Conservation (phyloP, 2,797 vertebrate genomes). For the Brachyrhaphis roseni region DNA sequence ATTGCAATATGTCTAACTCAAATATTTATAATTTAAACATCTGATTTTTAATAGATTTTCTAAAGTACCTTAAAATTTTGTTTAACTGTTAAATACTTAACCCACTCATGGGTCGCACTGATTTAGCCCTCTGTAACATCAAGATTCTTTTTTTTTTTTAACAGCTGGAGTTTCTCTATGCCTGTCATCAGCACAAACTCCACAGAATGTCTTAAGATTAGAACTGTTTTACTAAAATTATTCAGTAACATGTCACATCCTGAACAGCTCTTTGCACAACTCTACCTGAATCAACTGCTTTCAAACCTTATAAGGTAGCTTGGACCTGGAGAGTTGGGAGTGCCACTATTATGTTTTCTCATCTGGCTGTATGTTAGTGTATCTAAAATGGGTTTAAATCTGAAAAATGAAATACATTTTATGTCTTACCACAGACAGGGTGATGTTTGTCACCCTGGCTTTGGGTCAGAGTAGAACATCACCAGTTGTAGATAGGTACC, state of each 20-base stretch:
- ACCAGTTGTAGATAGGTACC: background rate
- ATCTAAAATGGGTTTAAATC: background rate
- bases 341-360: background rate
- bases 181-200: background rate
- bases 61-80: slow-evolving; percentile 46
- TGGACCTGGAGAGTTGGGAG: slow-evolving; percentile 4
- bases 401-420: background rate
- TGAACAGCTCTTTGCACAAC: slow-evolving; percentile 17
- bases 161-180: slow-evolving; percentile 21
- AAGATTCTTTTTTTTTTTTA: background rate
- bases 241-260: slow-evolving; percentile 14
- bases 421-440: background rate
- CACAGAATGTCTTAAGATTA: background rate
- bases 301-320: slow-evolving; percentile 17
- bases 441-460: background rate
- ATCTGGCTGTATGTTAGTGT: background rate
- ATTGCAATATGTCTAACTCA: background rate
- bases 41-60: background rate
- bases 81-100: slow-evolving; percentile 2
- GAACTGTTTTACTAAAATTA: slow-evolving; percentile 5
- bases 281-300: slow-evolving; percentile 6
- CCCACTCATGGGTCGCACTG: slow-evolving; percentile 42
- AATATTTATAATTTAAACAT: background rate
- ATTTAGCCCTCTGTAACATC: slow-evolving; percentile 32
- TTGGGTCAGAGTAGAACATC: background rate